phyloP scores from a whole-genome alignment of 2,888 invertebrate genomes.

The Drosophila longiperda region DNA sequence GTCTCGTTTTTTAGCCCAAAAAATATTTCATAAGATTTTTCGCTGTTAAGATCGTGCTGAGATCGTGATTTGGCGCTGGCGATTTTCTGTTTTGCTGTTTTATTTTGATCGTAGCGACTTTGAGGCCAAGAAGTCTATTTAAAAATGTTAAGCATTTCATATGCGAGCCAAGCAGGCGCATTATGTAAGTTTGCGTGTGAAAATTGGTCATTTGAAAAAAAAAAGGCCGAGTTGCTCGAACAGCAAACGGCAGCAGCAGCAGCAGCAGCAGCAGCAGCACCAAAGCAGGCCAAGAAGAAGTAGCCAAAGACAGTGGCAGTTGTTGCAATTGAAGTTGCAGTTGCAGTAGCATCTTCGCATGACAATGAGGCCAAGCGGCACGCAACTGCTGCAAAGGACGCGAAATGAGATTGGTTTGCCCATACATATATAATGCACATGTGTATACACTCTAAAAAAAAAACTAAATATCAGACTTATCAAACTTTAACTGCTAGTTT shows the following conservation, averaged over 20 bases:
- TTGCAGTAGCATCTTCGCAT: slow-evolving; percentile 56
- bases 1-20: slow-evolving; percentile 49
- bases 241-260: neutral
- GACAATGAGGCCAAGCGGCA: slow-evolving; percentile 58
- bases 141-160: slow-evolving; percentile 76
- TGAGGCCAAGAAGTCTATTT: slow-evolving; percentile 74
- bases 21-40: slow-evolving; percentile 78
- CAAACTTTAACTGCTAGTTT: neutral
- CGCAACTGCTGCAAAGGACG: slow-evolving; percentile 49
- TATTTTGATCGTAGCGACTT: slow-evolving; percentile 47
- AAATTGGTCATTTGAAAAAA: slow-evolving; percentile 79
- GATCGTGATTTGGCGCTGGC: slow-evolving; percentile 73
- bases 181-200: slow-evolving; percentile 81
- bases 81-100: slow-evolving; percentile 56
- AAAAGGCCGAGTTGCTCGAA: slow-evolving; percentile 18
- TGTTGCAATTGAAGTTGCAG: slow-evolving; percentile 16
- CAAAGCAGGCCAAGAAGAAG: slow-evolving; percentile 3
- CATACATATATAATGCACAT: slow-evolving; percentile 3
- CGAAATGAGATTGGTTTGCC: slow-evolving; percentile 21
- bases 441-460: slow-evolving; percentile 5
- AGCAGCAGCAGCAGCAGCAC: neutral
- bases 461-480: neutral
- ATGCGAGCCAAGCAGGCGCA: slow-evolving; percentile 60
- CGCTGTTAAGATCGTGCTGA: slow-evolving; percentile 72
- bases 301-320: slow-evolving; percentile 11